phyloP scores from a whole-genome alignment of 2,888 invertebrate species.

The Sminthurides aquaticus region DNA sequence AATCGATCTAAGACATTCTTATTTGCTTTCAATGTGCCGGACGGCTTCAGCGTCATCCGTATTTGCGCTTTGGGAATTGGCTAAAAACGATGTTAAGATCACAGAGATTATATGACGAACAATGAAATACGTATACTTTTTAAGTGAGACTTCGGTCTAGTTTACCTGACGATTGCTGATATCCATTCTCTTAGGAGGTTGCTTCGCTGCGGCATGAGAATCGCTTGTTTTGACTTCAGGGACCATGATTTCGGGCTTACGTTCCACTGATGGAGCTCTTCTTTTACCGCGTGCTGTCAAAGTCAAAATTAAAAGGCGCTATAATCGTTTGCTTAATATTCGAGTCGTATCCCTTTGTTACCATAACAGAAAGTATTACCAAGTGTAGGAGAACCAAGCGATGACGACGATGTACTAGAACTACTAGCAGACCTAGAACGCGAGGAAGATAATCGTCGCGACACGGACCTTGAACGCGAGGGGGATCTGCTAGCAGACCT shows the following conservation, averaged over 20 bases:
- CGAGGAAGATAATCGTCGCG: conserved; percentile 15
- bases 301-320: too few species aligned
- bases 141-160: too few species aligned
- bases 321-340: too few species aligned
- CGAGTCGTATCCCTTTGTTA: too few species aligned
- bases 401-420: conserved; percentile 23
- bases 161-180: conserved; percentile 7
- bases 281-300: conserved; percentile 9
- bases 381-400: conserved; percentile 18
- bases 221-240: neutral
- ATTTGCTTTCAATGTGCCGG: conserved; percentile 25
- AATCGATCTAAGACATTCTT: conserved; percentile 29
- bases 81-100: conserved; percentile 7
- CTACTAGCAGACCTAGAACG: conserved; percentile 18
- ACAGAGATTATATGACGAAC: too few species aligned
- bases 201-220: conserved; percentile 7
- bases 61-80: conserved; percentile 24
- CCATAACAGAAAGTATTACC: conserved; percentile 8
- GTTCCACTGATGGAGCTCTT: conserved; percentile 6
- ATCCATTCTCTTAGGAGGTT: conserved; percentile 9
- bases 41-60: conserved; percentile 30
- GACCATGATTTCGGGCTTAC: neutral
- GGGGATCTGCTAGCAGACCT: conserved; percentile 19
- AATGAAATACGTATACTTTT: too few species aligned
- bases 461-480: conserved; percentile 21